A percentile compares a stretch with the other conserved stretches of the same genome.
Evolutionary conservation across 2,113 vertebrate species (phyloP).

Genomic region (Dromas ardeola): DNA sequence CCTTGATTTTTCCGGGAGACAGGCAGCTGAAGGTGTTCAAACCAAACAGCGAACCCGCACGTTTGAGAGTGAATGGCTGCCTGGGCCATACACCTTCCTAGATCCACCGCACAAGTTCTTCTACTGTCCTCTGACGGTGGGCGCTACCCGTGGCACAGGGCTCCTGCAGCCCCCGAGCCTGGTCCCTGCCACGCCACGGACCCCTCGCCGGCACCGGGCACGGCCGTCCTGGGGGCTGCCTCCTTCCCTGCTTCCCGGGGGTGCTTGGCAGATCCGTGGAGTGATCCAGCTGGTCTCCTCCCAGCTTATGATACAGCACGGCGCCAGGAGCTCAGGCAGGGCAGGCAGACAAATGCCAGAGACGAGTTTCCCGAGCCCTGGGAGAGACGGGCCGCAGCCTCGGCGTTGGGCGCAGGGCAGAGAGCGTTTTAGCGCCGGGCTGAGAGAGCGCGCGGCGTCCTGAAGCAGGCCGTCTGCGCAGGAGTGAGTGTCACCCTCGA

Average conservation of each 20-base stretch:
- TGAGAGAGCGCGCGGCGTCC: not conserved
- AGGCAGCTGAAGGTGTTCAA: not conserved
- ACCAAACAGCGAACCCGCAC: not conserved
- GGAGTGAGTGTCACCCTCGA: not conserved
- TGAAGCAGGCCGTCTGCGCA: not conserved
- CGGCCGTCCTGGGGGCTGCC: accelerated
- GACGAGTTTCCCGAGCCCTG: not conserved
- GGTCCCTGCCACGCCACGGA: accelerated
- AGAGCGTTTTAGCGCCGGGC: accelerated
- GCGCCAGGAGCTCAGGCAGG: not conserved
- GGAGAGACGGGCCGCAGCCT: not conserved
- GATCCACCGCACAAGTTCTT: not conserved
- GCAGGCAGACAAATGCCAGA: not conserved
- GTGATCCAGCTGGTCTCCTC: not conserved
- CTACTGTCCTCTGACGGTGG: accelerated
- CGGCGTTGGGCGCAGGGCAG: not conserved
- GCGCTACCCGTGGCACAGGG: accelerated
- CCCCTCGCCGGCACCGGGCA: accelerated
- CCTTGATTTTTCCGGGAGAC: not conserved
- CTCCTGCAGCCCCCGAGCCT: not conserved
- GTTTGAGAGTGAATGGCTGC: not conserved
- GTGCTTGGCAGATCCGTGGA: not conserved
- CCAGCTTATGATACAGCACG: accelerated
- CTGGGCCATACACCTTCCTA: not conserved
- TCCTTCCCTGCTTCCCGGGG: not conserved